These are phyloP conservation scores for Epinephelus cyanopodus DNA, from an alignment of 2,113 vertebrate genomes.

Conservation along the genomic window DNA sequence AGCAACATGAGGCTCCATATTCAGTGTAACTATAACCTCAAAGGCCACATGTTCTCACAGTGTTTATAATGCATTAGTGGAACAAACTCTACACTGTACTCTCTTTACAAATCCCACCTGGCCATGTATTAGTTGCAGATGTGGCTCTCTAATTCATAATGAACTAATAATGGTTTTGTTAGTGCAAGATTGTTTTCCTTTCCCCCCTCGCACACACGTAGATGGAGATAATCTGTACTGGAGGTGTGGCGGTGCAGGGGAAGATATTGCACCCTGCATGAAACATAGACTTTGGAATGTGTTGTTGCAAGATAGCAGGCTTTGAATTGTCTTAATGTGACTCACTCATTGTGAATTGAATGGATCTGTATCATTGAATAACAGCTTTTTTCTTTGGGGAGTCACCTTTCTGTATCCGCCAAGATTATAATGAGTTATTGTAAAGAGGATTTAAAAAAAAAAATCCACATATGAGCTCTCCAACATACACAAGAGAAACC, in stretches of 20 bases:
- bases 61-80: conserved; percentile 85
- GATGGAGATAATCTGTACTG: conserved; percentile 92
- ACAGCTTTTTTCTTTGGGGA: conserved; percentile 86
- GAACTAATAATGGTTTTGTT: conserved; percentile 93
- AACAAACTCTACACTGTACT: conserved; percentile 85
- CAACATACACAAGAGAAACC: conserved; percentile 24
- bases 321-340: conserved; percentile 88
- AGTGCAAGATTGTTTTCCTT: conserved; percentile 83
- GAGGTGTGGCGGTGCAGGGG: conserved; percentile 90
- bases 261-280: conserved; percentile 91
- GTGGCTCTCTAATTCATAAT: conserved; percentile 93
- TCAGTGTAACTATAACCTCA: conserved; percentile 82
- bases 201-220: conserved; percentile 82
- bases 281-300: conserved; percentile 91
- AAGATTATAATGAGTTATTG: conserved; percentile 80
- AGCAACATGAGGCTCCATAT: conserved; percentile 75
- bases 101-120: conserved; percentile 83
- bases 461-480: conserved; percentile 21
- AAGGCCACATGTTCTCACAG: conserved; percentile 73
- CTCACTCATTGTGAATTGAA: conserved; percentile 83
- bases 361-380: conserved; percentile 92
- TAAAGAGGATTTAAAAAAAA: background rate
- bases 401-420: conserved; percentile 88
- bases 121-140: conserved; percentile 90
- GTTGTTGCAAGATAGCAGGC: conserved; percentile 56